A percentile compares a stretch with the other conserved stretches of the same genome.
Evolutionary conservation across 2,797 vertebrate species (phyloP).

Genomic region (Enteromius mattozi): DNA sequence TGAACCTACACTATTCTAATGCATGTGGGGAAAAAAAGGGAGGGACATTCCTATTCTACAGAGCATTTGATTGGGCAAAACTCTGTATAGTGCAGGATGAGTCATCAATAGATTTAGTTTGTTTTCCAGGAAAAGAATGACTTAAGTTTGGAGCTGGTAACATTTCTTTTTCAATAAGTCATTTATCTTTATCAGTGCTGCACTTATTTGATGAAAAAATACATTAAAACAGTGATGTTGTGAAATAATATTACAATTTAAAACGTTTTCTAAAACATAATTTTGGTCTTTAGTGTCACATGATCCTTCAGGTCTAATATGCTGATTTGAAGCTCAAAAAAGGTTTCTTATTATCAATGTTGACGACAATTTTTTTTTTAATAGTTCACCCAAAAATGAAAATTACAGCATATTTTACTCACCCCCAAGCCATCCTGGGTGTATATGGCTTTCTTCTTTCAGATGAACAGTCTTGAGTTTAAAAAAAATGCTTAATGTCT

Average conservation of each 20-base stretch:
- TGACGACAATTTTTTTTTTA: background rate
- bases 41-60: background rate
- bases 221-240: background rate
- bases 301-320: background rate
- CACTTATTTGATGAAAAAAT: background rate
- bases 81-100: background rate
- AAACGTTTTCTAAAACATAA: background rate
- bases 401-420: too few species aligned
- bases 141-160: background rate
- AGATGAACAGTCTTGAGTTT: too few species aligned
- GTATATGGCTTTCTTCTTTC: too few species aligned
- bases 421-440: too few species aligned
- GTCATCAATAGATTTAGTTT: background rate
- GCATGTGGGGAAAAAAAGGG: background rate
- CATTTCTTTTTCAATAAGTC: background rate
- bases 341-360: background rate
- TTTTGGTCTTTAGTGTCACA: background rate
- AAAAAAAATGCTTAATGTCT: too few species aligned
- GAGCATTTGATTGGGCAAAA: background rate
- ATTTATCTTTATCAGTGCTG: background rate
- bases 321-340: background rate
- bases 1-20: background rate
- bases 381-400: too few species aligned
- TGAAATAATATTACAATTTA: background rate
- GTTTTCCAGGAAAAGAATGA: background rate